A percentile compares a stretch with the other conserved stretches of the same genome.
Conservation (phyloP, 2,113 vertebrate species). For the Corythaixoides concolor region DNA sequence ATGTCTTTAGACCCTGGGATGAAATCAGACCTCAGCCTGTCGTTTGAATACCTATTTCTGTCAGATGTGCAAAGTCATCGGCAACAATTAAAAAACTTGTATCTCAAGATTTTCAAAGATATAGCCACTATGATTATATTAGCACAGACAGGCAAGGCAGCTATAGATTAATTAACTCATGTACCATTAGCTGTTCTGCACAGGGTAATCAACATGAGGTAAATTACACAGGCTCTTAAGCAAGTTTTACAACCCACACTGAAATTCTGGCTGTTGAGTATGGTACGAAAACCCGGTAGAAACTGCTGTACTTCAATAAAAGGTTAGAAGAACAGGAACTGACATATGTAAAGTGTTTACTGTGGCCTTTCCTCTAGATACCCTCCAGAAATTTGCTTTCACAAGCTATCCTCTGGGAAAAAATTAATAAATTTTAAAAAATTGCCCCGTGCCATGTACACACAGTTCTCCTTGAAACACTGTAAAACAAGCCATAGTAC, state of each 20-base stretch:
- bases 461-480: background rate
- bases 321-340: background rate
- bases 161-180: constrained; percentile 36
- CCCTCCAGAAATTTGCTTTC: background rate
- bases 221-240: constrained; percentile 53
- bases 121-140: background rate
- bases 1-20: background rate
- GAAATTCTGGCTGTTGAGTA: constrained; percentile 21
- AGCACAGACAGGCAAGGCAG: background rate
- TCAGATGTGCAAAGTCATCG: background rate
- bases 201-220: constrained; percentile 47
- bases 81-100: background rate
- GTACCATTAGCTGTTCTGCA: constrained; percentile 27
- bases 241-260: constrained; percentile 39
- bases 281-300: background rate
- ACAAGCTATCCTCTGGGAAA: background rate
- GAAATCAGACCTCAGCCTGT: background rate
- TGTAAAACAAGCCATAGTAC: background rate
- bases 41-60: background rate
- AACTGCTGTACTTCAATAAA: background rate
- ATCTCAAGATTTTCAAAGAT: constrained; percentile 27
- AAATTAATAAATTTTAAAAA: background rate
- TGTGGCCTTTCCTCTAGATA: background rate
- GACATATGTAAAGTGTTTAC: background rate
- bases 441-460: background rate